Evolutionary conservation across 1,140 invertebrate genomes (phyloP).

Genomic region (Aphelenchoides fujianensis): DNA sequence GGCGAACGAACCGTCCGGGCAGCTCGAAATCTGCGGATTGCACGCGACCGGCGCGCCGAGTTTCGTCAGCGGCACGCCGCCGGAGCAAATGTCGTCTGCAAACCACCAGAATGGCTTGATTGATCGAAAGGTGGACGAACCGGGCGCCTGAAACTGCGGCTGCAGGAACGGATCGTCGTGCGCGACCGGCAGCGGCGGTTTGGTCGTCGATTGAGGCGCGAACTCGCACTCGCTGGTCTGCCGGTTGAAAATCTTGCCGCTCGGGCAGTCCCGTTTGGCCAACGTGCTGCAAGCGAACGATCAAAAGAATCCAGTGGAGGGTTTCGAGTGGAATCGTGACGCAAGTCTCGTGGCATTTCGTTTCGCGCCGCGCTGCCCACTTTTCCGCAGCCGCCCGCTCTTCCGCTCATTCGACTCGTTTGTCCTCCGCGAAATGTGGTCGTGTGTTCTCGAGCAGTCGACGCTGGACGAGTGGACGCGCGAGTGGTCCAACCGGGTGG

Average conservation of each 20-base stretch:
- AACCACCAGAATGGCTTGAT: not conserved
- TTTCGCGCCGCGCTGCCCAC: too few species aligned
- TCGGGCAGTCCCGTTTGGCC: constrained; percentile 44
- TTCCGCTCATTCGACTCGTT: not conserved
- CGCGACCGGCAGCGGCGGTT: not conserved
- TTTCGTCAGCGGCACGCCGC: constrained; percentile 58
- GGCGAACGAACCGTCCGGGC: constrained; percentile 58
- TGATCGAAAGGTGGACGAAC: too few species aligned
- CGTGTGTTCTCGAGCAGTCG: not conserved
- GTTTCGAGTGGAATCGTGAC: too few species aligned
- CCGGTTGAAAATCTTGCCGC: constrained; percentile 55
- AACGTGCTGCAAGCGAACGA: constrained; percentile 34
- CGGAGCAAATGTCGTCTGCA: constrained; percentile 58
- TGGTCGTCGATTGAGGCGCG: not conserved
- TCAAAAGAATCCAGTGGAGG: too few species aligned
- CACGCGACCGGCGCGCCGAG: constrained; percentile 58
- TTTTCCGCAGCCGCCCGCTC: too few species aligned
- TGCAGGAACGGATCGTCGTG: constrained; percentile 43
- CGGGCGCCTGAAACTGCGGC: constrained; percentile 59
- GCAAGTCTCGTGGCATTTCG: too few species aligned
- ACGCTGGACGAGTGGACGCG: not conserved
- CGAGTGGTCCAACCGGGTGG: not conserved
- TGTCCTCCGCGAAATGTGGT: not conserved
- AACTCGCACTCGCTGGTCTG: constrained; percentile 51
- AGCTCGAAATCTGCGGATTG: constrained; percentile 59